These are phyloP conservation scores for Medauroidea extradentata DNA, from an alignment of 1,140 invertebrate genomes.

Conservation along the genomic window DNA sequence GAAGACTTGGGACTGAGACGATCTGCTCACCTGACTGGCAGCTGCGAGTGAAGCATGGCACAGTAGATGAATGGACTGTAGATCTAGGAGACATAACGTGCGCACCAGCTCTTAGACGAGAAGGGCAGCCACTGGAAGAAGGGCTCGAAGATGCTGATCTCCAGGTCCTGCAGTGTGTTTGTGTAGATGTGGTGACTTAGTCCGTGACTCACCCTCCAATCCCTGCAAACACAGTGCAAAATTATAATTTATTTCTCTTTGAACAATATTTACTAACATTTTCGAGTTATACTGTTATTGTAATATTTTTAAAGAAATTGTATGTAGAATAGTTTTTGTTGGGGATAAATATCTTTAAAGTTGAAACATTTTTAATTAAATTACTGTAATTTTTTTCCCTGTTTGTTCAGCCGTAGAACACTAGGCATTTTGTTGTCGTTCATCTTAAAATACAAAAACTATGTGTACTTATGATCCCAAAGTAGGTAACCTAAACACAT, in stretches of 20 bases:
- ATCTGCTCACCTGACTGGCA: slow-evolving; percentile 48
- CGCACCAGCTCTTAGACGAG: slow-evolving; percentile 41
- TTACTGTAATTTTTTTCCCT: no score
- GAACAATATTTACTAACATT: neutral
- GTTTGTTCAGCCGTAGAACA: no score
- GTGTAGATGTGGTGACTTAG: slow-evolving; percentile 77
- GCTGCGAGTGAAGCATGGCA: slow-evolving; percentile 39
- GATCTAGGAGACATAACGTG: slow-evolving; percentile 44
- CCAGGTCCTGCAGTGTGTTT: slow-evolving; percentile 72
- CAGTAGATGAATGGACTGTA: slow-evolving; percentile 49
- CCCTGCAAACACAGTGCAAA: slow-evolving; percentile 44
- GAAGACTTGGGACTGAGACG: no score
- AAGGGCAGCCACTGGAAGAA: slow-evolving; percentile 59
- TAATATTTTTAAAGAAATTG: no score
- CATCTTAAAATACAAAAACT: no score
- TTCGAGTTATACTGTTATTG: no score
- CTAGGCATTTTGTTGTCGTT: no score
- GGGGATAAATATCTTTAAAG: no score
- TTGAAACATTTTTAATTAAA: no score
- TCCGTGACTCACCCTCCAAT: slow-evolving; percentile 72
- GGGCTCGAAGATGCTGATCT: slow-evolving; percentile 66
- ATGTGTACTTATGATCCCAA: no score
- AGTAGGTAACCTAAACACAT: no score
- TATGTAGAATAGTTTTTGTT: no score
- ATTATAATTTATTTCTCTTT: neutral